Percentiles rank a stretch among this genome's conserved stretches.
These are phyloP conservation scores for Beaufortia kweichowensis DNA, from an alignment of 2,113 vertebrate species.

Conservation along the genomic window DNA sequence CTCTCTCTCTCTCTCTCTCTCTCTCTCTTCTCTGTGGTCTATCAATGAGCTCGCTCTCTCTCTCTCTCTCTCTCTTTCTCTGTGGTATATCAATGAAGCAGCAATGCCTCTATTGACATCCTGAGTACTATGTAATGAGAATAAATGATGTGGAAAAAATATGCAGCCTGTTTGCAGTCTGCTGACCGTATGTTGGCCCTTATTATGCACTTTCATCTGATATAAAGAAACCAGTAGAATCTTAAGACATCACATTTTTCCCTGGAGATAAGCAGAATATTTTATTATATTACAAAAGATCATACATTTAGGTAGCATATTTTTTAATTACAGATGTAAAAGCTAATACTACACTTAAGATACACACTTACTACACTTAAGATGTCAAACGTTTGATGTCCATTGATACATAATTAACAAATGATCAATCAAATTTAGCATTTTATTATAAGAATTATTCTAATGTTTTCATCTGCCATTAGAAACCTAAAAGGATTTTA, in stretches of 20 bases:
- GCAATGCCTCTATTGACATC: constrained; percentile 72
- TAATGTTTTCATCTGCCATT: constrained; percentile 43
- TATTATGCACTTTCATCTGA: constrained; percentile 67
- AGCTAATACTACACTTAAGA: no score
- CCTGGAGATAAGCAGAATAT: background rate
- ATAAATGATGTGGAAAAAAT: constrained; percentile 82
- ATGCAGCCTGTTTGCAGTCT: constrained; percentile 71
- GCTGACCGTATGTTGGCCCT: constrained; percentile 61
- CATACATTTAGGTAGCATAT: no score
- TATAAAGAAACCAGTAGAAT: constrained; percentile 55
- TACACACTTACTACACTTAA: no score
- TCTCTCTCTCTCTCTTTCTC: constrained; percentile 34
- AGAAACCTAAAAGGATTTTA: constrained; percentile 39
- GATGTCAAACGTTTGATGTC: no score
- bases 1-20: constrained; percentile 34
- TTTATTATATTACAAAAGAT: background rate
- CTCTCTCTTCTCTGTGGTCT: no score
- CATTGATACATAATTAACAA: background rate
- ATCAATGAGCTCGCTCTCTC: constrained; percentile 38
- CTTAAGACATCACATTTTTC: constrained; percentile 6
- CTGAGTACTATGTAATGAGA: constrained; percentile 75
- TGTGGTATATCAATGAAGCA: constrained; percentile 67
- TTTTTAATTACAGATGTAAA: no score
- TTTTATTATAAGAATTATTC: constrained; percentile 38
- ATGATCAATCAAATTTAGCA: background rate